Base-by-base conservation (phyloP, 1,140 invertebrate species). In the Palaemon carinicauda region DNA sequence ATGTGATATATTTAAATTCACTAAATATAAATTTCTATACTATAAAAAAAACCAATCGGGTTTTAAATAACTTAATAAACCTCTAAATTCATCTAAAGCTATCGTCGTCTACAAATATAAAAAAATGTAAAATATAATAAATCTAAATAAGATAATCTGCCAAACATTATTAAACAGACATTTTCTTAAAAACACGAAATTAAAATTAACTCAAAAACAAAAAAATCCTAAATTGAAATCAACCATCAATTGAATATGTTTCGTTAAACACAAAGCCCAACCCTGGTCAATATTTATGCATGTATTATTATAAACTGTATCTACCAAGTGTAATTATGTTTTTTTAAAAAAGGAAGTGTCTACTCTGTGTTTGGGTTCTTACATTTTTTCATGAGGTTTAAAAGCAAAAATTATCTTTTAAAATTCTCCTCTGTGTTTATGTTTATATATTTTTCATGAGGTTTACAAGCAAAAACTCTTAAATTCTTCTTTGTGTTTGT, bases 221-320 rank as follows among this genome's bases (percentile, higher is more conserved):
- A 41, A 41, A 41, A 33, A 10, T 19, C 24, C 15, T 33, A 50
- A 52, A 81, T 71, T 51, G 54, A 81, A 19, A 69, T 51, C 29
- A 24, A 50, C 41, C 33, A 21, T 24, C 14, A 52, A 71, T 56
- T 75, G 75, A 60, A 60, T 73, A 53, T 83, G 29, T 82, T 56
- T 54, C 29, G 31, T n/a, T 75, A 77, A 83, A 60, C 41, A 60
- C 51, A 51, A n/a, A 60, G 27, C 78, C 29, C 54, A 60, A 79
- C 56, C 82, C 41, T 83, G 71, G 73, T 53, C 56, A 83, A 77
- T 51, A 41, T 77, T 83, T 41, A 83, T 77, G 82, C 52, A 15
- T 29, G 50, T 77, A 56, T 82, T 54, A 24, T 27, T 19, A 41
- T 77, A 41, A 31, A 75, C 41, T 41, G 41, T 41, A 41, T 41